A percentile compares a stretch with the other conserved stretches of the same genome.
Conservation (phyloP, 2,797 vertebrate genomes). For the Ibycter americanus region DNA sequence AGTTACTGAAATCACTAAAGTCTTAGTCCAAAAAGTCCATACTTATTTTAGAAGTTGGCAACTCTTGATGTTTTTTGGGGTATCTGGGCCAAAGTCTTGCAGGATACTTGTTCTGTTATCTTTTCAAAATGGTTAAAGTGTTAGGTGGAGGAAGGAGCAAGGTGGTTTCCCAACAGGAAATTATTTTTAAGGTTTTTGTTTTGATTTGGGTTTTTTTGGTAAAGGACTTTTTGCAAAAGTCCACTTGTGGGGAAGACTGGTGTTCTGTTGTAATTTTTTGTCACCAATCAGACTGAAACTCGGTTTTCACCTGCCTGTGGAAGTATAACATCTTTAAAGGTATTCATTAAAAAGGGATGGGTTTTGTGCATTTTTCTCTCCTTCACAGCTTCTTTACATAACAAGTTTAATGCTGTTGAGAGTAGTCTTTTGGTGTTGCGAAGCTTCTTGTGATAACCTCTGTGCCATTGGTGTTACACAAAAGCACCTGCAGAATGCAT, state of each 20-base stretch:
- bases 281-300: constrained; percentile 11
- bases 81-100: neutral
- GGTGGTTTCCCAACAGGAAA: constrained; percentile 8
- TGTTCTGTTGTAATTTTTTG: neutral
- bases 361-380: neutral
- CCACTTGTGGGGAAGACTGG: neutral
- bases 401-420: neutral
- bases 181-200: neutral
- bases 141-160: neutral
- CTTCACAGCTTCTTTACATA: neutral
- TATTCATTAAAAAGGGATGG: neutral
- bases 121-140: neutral
- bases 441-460: neutral
- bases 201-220: neutral
- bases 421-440: neutral
- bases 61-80: neutral
- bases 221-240: constrained; percentile 28
- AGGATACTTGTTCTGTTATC: neutral
- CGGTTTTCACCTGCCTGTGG: neutral
- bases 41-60: neutral
- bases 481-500: neutral
- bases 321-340: neutral
- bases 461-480: neutral
- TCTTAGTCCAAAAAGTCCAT: neutral
- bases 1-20: neutral